Evolutionary conservation across 2,113 vertebrate genomes (phyloP).

Genomic region (Regulus satrapa): DNA sequence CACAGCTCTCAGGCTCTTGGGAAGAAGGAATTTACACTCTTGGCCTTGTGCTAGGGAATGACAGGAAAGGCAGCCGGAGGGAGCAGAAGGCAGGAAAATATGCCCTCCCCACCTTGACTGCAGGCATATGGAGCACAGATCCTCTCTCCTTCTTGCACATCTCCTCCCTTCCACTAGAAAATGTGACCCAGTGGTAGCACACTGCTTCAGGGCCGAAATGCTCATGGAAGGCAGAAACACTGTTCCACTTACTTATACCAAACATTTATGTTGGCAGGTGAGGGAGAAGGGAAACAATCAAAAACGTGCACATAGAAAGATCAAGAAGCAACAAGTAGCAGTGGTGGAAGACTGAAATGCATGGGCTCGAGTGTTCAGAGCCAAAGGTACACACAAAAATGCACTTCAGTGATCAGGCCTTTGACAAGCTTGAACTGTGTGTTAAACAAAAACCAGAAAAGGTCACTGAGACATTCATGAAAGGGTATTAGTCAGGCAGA

Average conservation of each 20-base stretch:
- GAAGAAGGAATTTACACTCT: neutral
- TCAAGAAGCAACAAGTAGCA: neutral
- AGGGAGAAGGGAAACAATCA: neutral
- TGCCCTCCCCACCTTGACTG: accelerated
- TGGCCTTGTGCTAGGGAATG: neutral
- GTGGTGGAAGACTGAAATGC: neutral
- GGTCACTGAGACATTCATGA: neutral
- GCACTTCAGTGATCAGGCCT: neutral
- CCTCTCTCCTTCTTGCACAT: neutral
- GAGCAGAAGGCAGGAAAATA: neutral
- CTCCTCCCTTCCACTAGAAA: neutral
- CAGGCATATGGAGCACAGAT: neutral
- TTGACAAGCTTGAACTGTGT: neutral
- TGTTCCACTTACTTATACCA: neutral
- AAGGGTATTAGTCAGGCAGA: neutral
- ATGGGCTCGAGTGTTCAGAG: neutral
- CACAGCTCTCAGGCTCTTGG: neutral
- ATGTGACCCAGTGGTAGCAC: accelerated
- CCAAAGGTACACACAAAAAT: neutral
- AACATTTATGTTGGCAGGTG: neutral
- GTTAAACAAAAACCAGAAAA: neutral
- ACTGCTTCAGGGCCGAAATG: neutral
- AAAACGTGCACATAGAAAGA: neutral
- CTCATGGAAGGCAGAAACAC: neutral
- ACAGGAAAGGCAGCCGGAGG: neutral